Evolutionary conservation across 2,888 invertebrate species (phyloP).

Genomic region (Napeogenes sylphis): DNA sequence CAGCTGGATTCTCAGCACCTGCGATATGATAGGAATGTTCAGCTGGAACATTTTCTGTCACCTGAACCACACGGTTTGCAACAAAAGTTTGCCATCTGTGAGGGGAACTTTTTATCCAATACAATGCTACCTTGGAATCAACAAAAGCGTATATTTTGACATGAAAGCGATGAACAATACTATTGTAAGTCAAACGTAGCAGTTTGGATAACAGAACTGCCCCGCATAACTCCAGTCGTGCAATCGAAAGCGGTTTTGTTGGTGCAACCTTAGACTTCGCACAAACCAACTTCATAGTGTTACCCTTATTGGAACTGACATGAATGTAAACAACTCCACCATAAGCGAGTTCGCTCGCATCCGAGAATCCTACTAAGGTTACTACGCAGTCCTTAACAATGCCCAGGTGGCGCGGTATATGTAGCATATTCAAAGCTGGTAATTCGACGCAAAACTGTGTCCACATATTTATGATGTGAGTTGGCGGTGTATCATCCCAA

Average conservation of each 20-base stretch:
- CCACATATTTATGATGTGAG: conserved; percentile 18
- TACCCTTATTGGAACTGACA: not conserved
- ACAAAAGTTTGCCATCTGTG: conserved; percentile 21
- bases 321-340: conserved; percentile 16
- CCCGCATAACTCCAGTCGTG: too few species aligned
- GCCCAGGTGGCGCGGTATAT: conserved; percentile 20
- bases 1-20: too few species aligned
- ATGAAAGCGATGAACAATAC: conserved; percentile 2
- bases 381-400: conserved; percentile 10
- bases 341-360: conserved; percentile 18
- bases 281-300: too few species aligned
- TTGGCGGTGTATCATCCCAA: conserved; percentile 26
- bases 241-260: too few species aligned
- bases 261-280: too few species aligned
- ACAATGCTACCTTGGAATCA: conserved; percentile 18
- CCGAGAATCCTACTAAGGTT: conserved; percentile 20
- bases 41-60: too few species aligned
- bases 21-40: conserved; percentile 17
- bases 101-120: conserved; percentile 24
- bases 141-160: conserved; percentile 10
- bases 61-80: too few species aligned
- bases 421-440: conserved; percentile 12
- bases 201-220: conserved; percentile 13
- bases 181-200: conserved; percentile 10
- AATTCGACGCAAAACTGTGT: conserved; percentile 17